These are phyloP conservation scores for Falco peregrinus DNA, from an alignment of 2,797 vertebrate species.

Conservation along the genomic window DNA sequence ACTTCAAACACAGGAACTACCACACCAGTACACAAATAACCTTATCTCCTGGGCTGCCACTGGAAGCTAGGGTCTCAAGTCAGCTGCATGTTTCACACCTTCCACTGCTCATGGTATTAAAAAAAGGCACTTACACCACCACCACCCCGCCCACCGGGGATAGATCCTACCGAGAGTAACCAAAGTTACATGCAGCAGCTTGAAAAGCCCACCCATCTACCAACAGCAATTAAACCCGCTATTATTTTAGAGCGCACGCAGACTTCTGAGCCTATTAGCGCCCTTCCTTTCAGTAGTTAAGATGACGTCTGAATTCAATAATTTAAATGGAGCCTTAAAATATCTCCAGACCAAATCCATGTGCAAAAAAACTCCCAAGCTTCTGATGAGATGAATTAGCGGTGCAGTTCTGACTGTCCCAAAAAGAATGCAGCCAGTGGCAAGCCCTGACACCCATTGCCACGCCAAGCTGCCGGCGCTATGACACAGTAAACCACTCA, in stretches of 20 bases:
- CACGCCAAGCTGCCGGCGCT: rapidly evolving
- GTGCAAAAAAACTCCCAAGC: neutral
- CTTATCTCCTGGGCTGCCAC: neutral
- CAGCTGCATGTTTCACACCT: neutral
- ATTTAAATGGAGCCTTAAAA: constrained; percentile 12
- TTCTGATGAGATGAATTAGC: neutral
- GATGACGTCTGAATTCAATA: neutral
- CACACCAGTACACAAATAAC: neutral
- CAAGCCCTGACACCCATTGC: neutral
- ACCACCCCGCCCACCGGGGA: neutral
- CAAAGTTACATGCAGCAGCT: neutral
- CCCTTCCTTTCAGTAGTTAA: neutral
- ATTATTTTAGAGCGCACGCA: neutral
- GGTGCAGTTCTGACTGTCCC: neutral
- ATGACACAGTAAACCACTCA: neutral
- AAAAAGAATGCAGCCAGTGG: neutral
- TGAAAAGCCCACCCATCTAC: neutral
- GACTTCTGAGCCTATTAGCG: neutral
- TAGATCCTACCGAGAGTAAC: neutral
- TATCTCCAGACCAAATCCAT: neutral
- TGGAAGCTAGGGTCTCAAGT: neutral
- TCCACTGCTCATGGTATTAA: neutral
- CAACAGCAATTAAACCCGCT: neutral
- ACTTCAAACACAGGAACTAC: neutral
- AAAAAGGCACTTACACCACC: neutral